Base-by-base conservation (phyloP, 2,888 invertebrate genomes). In the Drosophila borborema region DNA sequence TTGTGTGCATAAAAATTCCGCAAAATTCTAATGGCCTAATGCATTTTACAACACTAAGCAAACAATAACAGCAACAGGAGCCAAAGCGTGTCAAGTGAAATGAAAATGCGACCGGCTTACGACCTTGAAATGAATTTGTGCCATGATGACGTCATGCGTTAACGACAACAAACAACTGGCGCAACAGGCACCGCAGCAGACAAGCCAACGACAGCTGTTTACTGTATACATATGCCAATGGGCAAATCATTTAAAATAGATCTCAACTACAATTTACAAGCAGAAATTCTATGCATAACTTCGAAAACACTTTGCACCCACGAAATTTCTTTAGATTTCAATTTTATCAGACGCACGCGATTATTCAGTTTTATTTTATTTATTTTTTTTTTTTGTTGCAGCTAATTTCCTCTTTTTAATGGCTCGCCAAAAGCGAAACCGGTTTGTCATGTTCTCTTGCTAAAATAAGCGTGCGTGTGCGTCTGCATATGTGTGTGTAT, bases 121-220 rank as follows among this genome's bases (percentile, higher is more conserved):
- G 83, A 86, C 85, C 85, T 86, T 86, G 89, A 88, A 80, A 78
- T 68, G 54, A 82, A 90, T 88, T 88, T 82, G 81, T 90, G 86
- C 60, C 75, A 66, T 16, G 64, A 56, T 90, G 90, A 86, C 90
- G 85, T 86, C 85, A 89, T 64, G 70, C 68, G 40, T 54, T 69
- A 66, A 74, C 49, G 70, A 63, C 49, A 77, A 66, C 49, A 69
- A 18, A 38, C 49, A 81, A 61, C 68, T 65, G 55, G 64, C 77
- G 60, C 72, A 75, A 58, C 78, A 70, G 58, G 78, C 70, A 60
- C 56, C 49, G 41, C 31, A 56, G 70, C 31, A 56, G 70, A 77
- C 70, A 53, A 59, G 45, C n/a, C 28, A 56, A 16, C 68, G 62
- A 66, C 89, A 84, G 89, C 87, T 84, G 89, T 72, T 74, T 62